These are phyloP conservation scores for Scotopteryx bipunctaria DNA, from an alignment of 2,888 invertebrate genomes.

Conservation along the genomic window DNA sequence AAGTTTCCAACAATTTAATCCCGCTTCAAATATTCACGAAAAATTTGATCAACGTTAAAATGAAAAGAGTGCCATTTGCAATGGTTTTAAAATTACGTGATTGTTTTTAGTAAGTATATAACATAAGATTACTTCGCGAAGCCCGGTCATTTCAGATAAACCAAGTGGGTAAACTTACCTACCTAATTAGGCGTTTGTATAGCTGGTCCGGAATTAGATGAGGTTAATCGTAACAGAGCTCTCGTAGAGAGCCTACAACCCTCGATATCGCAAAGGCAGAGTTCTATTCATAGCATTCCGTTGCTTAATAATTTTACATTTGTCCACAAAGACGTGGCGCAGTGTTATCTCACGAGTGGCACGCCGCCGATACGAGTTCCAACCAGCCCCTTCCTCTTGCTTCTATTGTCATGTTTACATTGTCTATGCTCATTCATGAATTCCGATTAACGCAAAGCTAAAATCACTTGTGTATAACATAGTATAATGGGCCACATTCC, in stretches of 20 bases:
- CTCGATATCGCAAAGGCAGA: conserved; percentile 58
- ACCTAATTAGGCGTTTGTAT: conserved; percentile 44
- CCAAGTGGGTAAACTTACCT: no score
- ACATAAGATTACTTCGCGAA: conserved; percentile 16
- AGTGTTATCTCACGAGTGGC: conserved; percentile 77
- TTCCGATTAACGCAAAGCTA: conserved; percentile 74
- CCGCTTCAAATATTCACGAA: conserved; percentile 65
- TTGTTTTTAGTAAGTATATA: conserved; percentile 28
- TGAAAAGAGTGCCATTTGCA: conserved; percentile 26
- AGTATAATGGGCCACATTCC: conserved; percentile 37
- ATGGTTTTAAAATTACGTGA: conserved; percentile 26
- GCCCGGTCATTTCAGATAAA: conserved; percentile 12
- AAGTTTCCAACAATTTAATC: conserved; percentile 73
- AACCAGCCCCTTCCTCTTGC: conserved; percentile 63
- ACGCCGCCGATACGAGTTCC: conserved; percentile 74
- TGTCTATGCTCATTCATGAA: conserved; percentile 78
- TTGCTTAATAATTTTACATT: conserved; percentile 78
- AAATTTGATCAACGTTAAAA: conserved; percentile 51
- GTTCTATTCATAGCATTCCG: conserved; percentile 65
- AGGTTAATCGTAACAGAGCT: conserved; percentile 54
- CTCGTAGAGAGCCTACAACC: conserved; percentile 51
- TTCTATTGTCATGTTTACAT: conserved; percentile 81
- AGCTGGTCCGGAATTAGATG: conserved; percentile 48
- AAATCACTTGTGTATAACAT: conserved; percentile 54
- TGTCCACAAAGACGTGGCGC: conserved; percentile 72